A percentile compares a stretch with the other conserved stretches of the same genome.
Evolutionary conservation across 2,797 vertebrate genomes (phyloP).

Genomic region (Myotis daubentonii): DNA sequence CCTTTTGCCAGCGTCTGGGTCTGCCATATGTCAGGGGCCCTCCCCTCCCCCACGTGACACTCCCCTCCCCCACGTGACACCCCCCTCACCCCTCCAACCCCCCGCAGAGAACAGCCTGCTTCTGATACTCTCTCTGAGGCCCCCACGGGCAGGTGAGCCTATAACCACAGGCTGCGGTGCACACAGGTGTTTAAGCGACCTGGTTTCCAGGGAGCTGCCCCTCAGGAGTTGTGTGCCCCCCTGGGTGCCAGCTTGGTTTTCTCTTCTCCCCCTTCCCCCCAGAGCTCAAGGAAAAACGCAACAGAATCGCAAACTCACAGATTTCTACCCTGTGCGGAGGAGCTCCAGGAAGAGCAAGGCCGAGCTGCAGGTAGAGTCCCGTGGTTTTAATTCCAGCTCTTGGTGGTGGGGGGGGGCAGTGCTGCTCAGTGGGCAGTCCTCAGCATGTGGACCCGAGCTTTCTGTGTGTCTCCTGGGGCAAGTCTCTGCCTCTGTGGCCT

Average conservation of each 20-base stretch:
- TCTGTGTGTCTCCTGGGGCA: too few species aligned
- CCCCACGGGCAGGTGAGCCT: background rate
- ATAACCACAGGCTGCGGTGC: background rate
- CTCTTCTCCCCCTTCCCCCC: background rate
- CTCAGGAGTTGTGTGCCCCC: background rate
- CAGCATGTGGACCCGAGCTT: fast-evolving
- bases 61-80: background rate
- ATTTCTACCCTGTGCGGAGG: constrained; percentile 96
- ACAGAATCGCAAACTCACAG: constrained; percentile 95
- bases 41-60: background rate
- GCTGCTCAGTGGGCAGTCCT: fast-evolving
- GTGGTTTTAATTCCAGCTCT: fast-evolving
- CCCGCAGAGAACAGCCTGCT: background rate
- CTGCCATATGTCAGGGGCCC: background rate
- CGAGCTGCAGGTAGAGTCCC: constrained; percentile 90
- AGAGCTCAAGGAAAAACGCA: constrained; percentile 89
- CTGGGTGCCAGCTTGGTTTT: background rate
- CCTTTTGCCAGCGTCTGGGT: background rate
- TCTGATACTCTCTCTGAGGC: background rate
- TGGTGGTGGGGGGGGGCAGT: background rate
- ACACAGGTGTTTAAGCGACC: background rate
- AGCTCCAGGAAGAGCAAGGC: constrained; percentile 96
- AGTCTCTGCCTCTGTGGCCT: background rate
- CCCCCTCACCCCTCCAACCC: too few species aligned
- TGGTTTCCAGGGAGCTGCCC: background rate